These are phyloP conservation scores for Psettodes erumei DNA, from an alignment of 2,113 vertebrate species.

Conservation along the genomic window DNA sequence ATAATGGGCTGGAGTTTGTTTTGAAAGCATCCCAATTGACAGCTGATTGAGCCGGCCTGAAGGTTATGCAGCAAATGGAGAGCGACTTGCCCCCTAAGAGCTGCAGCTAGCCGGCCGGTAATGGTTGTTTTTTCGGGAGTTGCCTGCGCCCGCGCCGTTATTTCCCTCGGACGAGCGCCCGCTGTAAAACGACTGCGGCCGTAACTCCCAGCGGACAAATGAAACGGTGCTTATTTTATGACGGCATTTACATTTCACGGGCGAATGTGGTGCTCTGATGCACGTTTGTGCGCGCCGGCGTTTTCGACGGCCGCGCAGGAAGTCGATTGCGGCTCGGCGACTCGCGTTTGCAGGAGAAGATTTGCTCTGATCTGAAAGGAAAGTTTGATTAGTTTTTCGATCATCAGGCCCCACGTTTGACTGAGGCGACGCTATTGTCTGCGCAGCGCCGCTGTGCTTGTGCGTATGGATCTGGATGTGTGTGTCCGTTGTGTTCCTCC, in stretches of 20 bases:
- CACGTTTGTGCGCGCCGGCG: too few relatives aligned
- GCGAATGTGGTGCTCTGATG: too few relatives aligned
- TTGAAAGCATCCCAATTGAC: constrained; percentile 65
- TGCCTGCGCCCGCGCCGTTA: too few relatives aligned
- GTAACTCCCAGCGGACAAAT: neutral
- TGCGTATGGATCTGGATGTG: neutral
- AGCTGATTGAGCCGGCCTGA: constrained; percentile 71
- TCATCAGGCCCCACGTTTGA: too few relatives aligned
- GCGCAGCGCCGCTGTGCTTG: neutral
- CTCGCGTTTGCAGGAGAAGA: too few relatives aligned
- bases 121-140: constrained; percentile 39
- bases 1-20: constrained; percentile 70
- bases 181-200: neutral
- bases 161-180: neutral
- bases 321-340: too few relatives aligned
- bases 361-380: too few relatives aligned
- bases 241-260: neutral
- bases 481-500: neutral
- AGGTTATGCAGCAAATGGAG: constrained; percentile 69
- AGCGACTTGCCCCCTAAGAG: constrained; percentile 48
- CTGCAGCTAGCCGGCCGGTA: constrained; percentile 34
- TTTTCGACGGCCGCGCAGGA: too few relatives aligned
- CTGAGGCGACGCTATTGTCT: neutral
- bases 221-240: neutral
- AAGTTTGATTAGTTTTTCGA: too few relatives aligned